Evolutionary conservation across 2,113 vertebrate species (phyloP).

Genomic region (Pangasianodon gigas): DNA sequence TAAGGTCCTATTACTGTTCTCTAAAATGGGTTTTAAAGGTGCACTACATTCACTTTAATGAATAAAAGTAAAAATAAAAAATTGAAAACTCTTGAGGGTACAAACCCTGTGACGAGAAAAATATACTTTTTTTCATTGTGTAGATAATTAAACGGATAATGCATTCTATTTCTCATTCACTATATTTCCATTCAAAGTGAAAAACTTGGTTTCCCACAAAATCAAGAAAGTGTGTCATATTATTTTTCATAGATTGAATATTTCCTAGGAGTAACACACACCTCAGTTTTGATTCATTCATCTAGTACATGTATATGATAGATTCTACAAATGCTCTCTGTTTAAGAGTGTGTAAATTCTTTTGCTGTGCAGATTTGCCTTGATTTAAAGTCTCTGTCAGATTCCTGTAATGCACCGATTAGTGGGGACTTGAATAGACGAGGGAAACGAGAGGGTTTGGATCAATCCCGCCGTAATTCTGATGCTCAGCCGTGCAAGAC

Average conservation of each 20-base stretch:
- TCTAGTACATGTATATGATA: neutral
- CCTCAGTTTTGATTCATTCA: neutral
- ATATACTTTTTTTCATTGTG: neutral
- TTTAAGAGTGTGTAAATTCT: neutral
- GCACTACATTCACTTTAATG: neutral
- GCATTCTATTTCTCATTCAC: neutral
- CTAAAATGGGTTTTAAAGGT: neutral
- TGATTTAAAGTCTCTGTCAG: neutral
- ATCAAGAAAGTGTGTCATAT: neutral
- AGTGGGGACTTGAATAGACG: neutral
- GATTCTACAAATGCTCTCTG: neutral
- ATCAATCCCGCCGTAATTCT: conserved; percentile 41
- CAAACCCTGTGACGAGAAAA: neutral
- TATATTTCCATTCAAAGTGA: neutral
- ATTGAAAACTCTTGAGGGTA: neutral
- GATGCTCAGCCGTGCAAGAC: conserved; percentile 34
- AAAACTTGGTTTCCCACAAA: neutral
- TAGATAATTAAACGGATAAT: neutral
- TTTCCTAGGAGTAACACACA: neutral
- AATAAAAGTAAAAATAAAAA: neutral
- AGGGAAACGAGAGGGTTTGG: neutral
- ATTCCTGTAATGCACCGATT: neutral
- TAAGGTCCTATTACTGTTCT: neutral
- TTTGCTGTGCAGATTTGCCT: conserved; percentile 19
- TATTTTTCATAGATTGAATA: neutral